Conservation (phyloP, 1,140 invertebrate genomes). For the Asobara japonica region DNA sequence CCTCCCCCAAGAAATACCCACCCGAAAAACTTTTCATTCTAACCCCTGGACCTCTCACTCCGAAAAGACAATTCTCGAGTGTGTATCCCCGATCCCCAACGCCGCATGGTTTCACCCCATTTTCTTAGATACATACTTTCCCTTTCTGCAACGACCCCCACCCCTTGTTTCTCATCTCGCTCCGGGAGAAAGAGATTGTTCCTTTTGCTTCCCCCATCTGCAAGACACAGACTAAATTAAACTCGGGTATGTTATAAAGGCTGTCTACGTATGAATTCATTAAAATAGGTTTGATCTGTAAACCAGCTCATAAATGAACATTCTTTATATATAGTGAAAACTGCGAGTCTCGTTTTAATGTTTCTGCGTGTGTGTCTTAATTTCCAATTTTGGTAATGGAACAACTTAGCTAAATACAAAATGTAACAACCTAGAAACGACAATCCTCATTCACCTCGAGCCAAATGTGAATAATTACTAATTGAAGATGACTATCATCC, state of each 20-base stretch:
- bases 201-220: background rate
- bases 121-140: background rate
- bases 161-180: background rate
- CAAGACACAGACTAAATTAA: background rate
- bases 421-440: too few relatives aligned
- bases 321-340: too few relatives aligned
- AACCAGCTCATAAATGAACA: too few relatives aligned
- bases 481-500: background rate
- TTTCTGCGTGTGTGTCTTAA: too few relatives aligned
- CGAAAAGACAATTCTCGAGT: slow-evolving; percentile 4
- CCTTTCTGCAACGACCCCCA: background rate
- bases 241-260: too few relatives aligned
- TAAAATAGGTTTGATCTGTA: too few relatives aligned
- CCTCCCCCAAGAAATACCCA: background rate
- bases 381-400: too few relatives aligned
- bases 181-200: background rate
- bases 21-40: background rate
- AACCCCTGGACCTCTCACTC: background rate
- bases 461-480: background rate
- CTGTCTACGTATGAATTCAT: too few relatives aligned
- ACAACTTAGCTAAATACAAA: too few relatives aligned
- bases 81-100: background rate
- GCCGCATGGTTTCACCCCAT: background rate
- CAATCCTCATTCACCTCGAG: background rate
- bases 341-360: too few relatives aligned